Base-by-base conservation (phyloP, 2,888 invertebrate species). In the Agrochola circellaris region DNA sequence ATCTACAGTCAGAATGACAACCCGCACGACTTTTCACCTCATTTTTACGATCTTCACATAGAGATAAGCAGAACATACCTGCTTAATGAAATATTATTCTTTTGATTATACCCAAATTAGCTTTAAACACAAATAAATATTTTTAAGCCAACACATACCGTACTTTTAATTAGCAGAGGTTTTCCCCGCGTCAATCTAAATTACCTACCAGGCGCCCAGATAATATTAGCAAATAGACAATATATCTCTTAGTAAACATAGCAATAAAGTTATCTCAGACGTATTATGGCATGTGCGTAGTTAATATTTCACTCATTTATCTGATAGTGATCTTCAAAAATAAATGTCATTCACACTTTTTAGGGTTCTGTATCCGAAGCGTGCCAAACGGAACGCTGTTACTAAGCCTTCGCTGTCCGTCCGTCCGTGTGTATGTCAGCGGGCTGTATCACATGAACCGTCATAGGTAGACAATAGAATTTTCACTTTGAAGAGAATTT, bases 201-300 rank as follows among this genome's bases (percentile, higher is more conserved):
- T 73, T 58, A 66, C 61, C 38, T 78, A 77, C 77, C n/a, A 85
- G 75, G 81, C 82, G 70, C 70, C 73, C 70, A 85, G 80, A 87
- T 85, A 84, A 77, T 54, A 34, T 38, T 7, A 65, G 70, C 67
- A 84, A 77, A 77, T 73, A 84, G 1, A 72, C 54, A n/a, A 58
- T 62, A 58, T 62, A 74, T 68, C 61, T 70, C 72, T 58, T 11
- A 15, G 54, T 62, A 70, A 75, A 73, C 66, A 75, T 6, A 5
- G 54, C 66, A 81, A 68, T 82, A 77, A 79, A 82, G 62, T 79
- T 79, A 69, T 81, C 66, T 69, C 51, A 61, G 30, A 66, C 23
- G 11, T 62, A n/a, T 51, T 42, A 67, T 15, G 17, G 9, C 34
- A 48, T 54, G 60, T 83, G 68, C 84, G 83, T 72, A 69, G 58